These are phyloP conservation scores for Monopterus albus DNA, from an alignment of 2,113 vertebrate species.

Conservation along the genomic window DNA sequence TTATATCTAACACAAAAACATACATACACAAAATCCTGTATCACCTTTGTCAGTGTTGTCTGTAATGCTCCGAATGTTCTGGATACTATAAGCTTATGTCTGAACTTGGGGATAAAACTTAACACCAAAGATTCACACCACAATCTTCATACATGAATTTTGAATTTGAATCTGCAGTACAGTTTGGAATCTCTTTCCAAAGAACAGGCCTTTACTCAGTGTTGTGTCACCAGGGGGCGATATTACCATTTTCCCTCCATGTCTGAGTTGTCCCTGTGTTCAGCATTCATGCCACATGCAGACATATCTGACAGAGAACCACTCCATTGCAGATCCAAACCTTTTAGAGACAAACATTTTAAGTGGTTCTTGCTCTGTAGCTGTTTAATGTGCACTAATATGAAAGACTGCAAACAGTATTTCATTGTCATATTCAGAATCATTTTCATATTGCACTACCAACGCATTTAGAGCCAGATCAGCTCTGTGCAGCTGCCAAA, in stretches of 20 bases:
- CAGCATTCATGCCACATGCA: slow-evolving; percentile 19
- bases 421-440: background rate
- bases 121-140: background rate
- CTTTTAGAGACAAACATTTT: slow-evolving; percentile 9
- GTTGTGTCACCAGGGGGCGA: slow-evolving; percentile 68
- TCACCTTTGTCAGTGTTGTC: slow-evolving; percentile 20
- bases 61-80: slow-evolving; percentile 24
- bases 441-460: slow-evolving; percentile 10
- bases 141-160: background rate
- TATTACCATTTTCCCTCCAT: slow-evolving; percentile 67
- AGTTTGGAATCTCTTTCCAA: background rate
- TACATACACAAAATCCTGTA: slow-evolving; percentile 30
- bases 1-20: slow-evolving; percentile 37
- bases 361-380: background rate
- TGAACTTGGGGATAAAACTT: background rate
- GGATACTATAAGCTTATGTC: background rate
- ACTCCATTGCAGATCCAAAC: slow-evolving; percentile 26
- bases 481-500: slow-evolving; percentile 25
- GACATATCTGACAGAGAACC: slow-evolving; percentile 2
- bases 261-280: background rate
- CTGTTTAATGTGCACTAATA: slow-evolving; percentile 5
- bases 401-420: slow-evolving; percentile 12
- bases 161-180: background rate
- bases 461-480: slow-evolving; percentile 10
- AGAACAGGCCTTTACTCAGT: background rate